Base-by-base conservation (phyloP, 53 echinoderm and acorn worm species). In the Pentamera pediparva region DNA sequence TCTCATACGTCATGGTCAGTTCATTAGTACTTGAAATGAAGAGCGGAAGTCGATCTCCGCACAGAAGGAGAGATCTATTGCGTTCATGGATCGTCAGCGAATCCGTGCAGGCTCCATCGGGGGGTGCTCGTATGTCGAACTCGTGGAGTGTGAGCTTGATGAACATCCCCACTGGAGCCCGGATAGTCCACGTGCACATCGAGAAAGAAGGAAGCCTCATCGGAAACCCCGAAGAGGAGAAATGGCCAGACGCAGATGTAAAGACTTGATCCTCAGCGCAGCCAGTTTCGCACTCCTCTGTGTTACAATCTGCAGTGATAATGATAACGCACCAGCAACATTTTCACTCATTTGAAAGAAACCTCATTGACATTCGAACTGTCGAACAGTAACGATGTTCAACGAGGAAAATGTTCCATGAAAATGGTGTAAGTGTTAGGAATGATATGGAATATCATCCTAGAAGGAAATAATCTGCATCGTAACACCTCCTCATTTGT, bases 271-370 rank as follows among this genome's bases (percentile, higher is more conserved):
- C 40, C 0, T 57, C 35, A 18, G 81, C 84, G 18, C 92, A 92
- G 8, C 69, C 82, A 5, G 56, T 21, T 36, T 62, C 65, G 50
- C 92, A 92, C 32, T 79, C 76, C 21, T 73, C 63, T 17, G 74
- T 60, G 10, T 35, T 64, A 55, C 92, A 92, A 78, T 87, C 92
- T 92, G 78, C n/a, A n/a, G n/a, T n/a, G n/a, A n/a, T n/a, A n/a
- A n/a, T n/a, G n/a, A n/a, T n/a, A n/a, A n/a, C n/a, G n/a, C n/a
- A n/a, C n/a, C n/a, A n/a, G n/a, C n/a, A n/a, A n/a, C n/a, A n/a
- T n/a, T n/a, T n/a, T n/a, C n/a, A n/a, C n/a, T n/a, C n/a, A n/a
- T n/a, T n/a, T n/a, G n/a, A n/a, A n/a, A n/a, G n/a, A n/a, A n/a
- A n/a, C n/a, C n/a, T n/a, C n/a, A n/a, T n/a, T n/a, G n/a, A n/a